Conservation (phyloP, 2,888 invertebrate species). For the Luperina nickerlii region DNA sequence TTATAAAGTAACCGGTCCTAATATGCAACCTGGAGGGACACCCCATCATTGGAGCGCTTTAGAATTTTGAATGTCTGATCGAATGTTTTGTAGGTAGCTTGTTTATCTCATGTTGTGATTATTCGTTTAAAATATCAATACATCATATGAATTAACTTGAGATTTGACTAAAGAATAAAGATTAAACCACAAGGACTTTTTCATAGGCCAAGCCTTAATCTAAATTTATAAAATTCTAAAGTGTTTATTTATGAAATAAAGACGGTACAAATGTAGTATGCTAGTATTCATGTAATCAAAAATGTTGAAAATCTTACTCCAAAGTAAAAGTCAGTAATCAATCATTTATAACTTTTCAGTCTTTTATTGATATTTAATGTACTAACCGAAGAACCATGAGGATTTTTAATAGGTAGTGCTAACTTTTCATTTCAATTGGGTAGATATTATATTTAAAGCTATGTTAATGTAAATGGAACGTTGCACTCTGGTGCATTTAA, state of each 20-base stretch:
- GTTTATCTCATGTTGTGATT: background rate
- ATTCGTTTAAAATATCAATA: background rate
- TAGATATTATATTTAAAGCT: background rate
- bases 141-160: background rate
- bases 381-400: background rate
- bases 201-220: background rate
- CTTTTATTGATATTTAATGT: background rate
- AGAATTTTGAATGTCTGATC: background rate
- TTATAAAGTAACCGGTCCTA: constrained; percentile 13
- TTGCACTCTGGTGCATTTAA: constrained; percentile 37
- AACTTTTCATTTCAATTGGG: constrained; percentile 4
- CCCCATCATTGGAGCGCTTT: background rate
- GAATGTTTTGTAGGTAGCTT: background rate
- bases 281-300: background rate
- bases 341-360: background rate
- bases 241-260: background rate
- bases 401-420: background rate
- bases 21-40: constrained; percentile 22
- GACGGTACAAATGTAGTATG: background rate
- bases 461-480: constrained; percentile 21
- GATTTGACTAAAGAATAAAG: background rate
- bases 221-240: background rate
- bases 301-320: background rate
- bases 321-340: background rate
- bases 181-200: background rate